Base-by-base conservation (phyloP, 2,113 vertebrate genomes). In the Misgurnus anguillicaudatus region DNA sequence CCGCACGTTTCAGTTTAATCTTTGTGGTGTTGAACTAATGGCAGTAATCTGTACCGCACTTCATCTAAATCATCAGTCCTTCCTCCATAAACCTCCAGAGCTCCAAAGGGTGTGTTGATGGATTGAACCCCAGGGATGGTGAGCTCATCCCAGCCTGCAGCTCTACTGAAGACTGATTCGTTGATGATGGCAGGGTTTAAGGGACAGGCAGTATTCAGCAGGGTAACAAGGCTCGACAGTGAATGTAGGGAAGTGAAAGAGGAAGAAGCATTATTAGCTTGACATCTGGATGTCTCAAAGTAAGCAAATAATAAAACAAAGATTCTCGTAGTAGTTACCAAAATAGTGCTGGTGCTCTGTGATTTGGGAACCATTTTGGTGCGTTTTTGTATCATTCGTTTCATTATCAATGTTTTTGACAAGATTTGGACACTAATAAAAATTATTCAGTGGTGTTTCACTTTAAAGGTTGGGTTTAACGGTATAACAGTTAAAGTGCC, bases 1-100 rank as follows among this genome's bases (percentile, higher is more conserved):
- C 64, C 76, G 79, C 80, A 87, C 70, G 78, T 65, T 74, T 45
- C 63, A 38, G 67, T 78, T 68, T 89, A 89, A 90, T 90, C 87
- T 85, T 65, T 79, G 82, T 79, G 76, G 75, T 55, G 36, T 77
- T 36, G 38, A 65, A 39, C 65, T 38, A 13, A 11, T 8, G 19
- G 19, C 21, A n/a, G 47, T 60, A 31, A 24, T 72, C 78, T 64
- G 24, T 63, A 67, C 66, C 10, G n/a, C 19, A 42, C 9, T n/a
- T 11, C 66, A 53, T 53, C 21, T 53, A 19, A 69, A 51, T 69
- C 66, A 69, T 19, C 21, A 36, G 45, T 13, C 24, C 8, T 31
- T 36, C 42, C 24, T 24, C n/a, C 55, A 61, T 6, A 74, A 55
- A 45, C 19, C 61, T 41, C 63, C 48, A 57, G 63, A 55, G 63